Conservation (phyloP, 2,888 invertebrate genomes). For the Euzetes globulus region DNA sequence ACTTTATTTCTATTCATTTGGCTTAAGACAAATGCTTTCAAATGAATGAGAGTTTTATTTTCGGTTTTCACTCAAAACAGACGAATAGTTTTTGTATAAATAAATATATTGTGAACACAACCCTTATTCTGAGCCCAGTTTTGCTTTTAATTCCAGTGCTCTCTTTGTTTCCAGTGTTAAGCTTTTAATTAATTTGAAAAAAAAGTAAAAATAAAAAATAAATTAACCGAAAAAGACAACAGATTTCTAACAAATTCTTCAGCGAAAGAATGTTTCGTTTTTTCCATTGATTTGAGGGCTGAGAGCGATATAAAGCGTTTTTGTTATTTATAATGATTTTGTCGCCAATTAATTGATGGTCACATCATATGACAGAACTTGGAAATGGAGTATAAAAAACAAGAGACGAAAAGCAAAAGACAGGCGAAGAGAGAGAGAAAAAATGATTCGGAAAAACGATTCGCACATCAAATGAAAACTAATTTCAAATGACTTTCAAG, state of each 20-base stretch:
- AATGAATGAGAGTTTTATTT: not conserved
- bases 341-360: not conserved
- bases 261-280: no score
- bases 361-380: not conserved
- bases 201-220: no score
- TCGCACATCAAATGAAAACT: not conserved
- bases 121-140: no score
- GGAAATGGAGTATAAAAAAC: no score
- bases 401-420: not conserved
- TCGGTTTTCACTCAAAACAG: not conserved
- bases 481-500: not conserved
- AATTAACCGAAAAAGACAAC: no score
- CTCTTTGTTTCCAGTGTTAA: no score
- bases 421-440: not conserved
- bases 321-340: conserved; percentile 8
- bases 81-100: not conserved
- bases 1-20: not conserved
- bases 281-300: no score
- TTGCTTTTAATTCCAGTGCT: no score
- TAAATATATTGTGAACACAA: no score
- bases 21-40: not conserved
- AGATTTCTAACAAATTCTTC: no score
- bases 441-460: not conserved
- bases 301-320: not conserved
- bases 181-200: no score